Conservation (phyloP, 2,113 vertebrate species). For the Pipa parva region DNA sequence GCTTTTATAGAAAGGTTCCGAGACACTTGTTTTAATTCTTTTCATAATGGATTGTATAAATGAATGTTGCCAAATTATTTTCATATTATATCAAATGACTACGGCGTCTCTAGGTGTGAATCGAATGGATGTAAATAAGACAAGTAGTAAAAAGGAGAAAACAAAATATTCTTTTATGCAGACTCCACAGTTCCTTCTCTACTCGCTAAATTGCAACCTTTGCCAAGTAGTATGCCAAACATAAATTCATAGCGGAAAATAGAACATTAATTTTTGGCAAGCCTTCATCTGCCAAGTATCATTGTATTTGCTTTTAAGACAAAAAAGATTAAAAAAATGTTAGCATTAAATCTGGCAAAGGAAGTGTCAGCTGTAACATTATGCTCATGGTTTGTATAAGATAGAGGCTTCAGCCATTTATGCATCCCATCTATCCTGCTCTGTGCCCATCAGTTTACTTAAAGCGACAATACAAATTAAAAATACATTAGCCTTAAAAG, state of each 20-base stretch:
- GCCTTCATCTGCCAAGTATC: slow-evolving; percentile 41
- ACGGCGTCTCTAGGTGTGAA: slow-evolving; percentile 34
- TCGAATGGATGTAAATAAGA: slow-evolving; percentile 43
- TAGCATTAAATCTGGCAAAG: slow-evolving; percentile 35
- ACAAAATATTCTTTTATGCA: slow-evolving; percentile 42
- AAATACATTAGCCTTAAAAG: no score
- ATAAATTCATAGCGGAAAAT: slow-evolving; percentile 35
- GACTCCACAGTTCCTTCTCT: slow-evolving; percentile 39
- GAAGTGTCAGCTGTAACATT: slow-evolving; percentile 24
- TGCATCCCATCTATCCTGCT: not conserved
- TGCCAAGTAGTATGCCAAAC: slow-evolving; percentile 36
- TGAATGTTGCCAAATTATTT: slow-evolving; percentile 41
- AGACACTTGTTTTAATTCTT: slow-evolving; percentile 1
- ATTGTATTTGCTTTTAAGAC: slow-evolving; percentile 38
- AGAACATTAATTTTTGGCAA: slow-evolving; percentile 43
- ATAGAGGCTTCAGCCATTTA: slow-evolving; percentile 13
- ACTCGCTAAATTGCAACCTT: slow-evolving; percentile 40
- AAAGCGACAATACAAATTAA: no score
- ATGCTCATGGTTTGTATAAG: slow-evolving; percentile 25
- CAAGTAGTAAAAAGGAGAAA: slow-evolving; percentile 40
- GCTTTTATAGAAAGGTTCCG: not conserved
- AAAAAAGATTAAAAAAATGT: slow-evolving; percentile 38
- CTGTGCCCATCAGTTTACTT: no score
- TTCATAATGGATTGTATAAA: slow-evolving; percentile 41
- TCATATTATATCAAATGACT: slow-evolving; percentile 39